Evolutionary conservation across 2,113 vertebrate genomes (phyloP).

Genomic region (Eulemur macaco): DNA sequence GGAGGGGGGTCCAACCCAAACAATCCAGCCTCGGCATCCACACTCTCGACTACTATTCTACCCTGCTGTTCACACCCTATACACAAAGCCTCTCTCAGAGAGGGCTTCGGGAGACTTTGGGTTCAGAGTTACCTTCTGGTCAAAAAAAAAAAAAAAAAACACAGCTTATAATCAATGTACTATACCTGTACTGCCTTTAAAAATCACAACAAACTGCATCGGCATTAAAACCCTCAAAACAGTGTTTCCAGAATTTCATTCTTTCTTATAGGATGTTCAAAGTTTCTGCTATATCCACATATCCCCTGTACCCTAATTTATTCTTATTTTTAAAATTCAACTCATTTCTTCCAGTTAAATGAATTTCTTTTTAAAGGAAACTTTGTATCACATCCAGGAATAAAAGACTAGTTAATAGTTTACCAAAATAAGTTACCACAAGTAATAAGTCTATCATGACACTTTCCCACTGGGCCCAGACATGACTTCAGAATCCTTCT

Average conservation of each 20-base stretch:
- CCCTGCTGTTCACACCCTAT: fast-evolving
- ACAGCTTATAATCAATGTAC: background rate
- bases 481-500: background rate
- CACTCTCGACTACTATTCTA: fast-evolving
- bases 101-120: background rate
- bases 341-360: background rate
- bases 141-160: background rate
- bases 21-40: background rate
- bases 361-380: slow-evolving; percentile 12
- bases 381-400: background rate
- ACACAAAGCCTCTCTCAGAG: background rate
- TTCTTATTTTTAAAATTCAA: background rate
- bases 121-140: background rate
- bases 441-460: background rate
- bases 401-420: background rate
- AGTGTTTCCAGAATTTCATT: background rate
- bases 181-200: background rate
- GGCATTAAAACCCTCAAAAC: background rate
- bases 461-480: background rate
- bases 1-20: background rate
- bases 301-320: background rate
- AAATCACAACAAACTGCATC: background rate
- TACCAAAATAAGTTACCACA: background rate
- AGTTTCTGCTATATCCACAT: background rate
- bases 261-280: background rate